Evolutionary conservation across 1,140 invertebrate species (phyloP).

Genomic region (Tribolium castaneum): DNA sequence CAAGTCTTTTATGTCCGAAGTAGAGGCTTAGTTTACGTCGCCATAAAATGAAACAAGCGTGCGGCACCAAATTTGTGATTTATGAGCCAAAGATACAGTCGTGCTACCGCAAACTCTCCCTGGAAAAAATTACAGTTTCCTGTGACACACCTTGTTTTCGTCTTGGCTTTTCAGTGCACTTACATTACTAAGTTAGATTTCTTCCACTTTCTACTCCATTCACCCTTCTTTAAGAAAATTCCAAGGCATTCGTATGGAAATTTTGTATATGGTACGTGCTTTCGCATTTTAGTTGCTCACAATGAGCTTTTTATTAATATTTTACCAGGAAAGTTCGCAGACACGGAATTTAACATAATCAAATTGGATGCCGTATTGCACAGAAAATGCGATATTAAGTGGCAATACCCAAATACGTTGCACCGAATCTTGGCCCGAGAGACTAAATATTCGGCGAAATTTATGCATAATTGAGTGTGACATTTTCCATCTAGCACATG

Average conservation of each 20-base stretch:
- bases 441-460: not conserved
- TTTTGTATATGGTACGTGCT: slow-evolving; percentile 43
- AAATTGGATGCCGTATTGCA: slow-evolving; percentile 27
- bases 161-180: slow-evolving; percentile 11
- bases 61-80: not conserved
- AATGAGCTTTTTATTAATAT: slow-evolving; percentile 45
- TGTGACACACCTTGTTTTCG: slow-evolving; percentile 3
- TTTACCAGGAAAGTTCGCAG: slow-evolving; percentile 17
- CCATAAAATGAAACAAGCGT: not conserved
- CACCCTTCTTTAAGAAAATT: slow-evolving; percentile 33
- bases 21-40: not conserved
- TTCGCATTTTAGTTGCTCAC: slow-evolving; percentile 36
- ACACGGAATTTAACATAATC: slow-evolving; percentile 38
- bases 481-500: not conserved
- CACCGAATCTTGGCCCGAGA: not conserved
- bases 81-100: not conserved
- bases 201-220: slow-evolving; percentile 41
- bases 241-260: slow-evolving; percentile 39
- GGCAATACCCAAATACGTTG: not conserved
- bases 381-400: slow-evolving; percentile 34
- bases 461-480: not conserved
- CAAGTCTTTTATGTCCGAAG: not conserved
- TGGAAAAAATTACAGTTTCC: not conserved
- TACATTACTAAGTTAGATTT: slow-evolving; percentile 32
- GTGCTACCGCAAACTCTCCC: not conserved